These are phyloP conservation scores for Parazoanthus atlanticus DNA, from an alignment of 92 coral and sea anemone genomes.

Conservation along the genomic window DNA sequence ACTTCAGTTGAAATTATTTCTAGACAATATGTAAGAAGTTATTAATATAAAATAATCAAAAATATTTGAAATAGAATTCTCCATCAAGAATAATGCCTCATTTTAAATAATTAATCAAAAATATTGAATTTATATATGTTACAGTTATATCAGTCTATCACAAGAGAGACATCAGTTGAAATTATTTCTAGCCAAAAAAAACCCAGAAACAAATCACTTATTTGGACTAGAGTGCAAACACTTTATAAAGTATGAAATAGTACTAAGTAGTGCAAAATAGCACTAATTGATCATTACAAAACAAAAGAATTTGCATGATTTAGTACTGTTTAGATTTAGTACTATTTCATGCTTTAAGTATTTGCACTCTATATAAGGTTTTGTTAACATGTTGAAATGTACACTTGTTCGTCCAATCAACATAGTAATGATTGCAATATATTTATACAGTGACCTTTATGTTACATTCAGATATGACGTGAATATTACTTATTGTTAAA, in stretches of 20 bases:
- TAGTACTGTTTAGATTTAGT: conserved; percentile 15
- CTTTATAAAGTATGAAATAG: conserved; percentile 3
- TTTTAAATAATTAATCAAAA: not conserved
- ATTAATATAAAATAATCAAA: not conserved
- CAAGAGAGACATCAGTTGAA: conserved; percentile 23
- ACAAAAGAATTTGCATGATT: conserved; percentile 19
- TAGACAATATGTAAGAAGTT: conserved; percentile 4
- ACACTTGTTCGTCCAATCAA: conserved; percentile 10
- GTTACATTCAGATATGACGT: conserved; percentile 10
- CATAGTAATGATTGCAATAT: conserved; percentile 10
- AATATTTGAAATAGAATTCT: not conserved
- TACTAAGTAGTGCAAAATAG: conserved; percentile 29
- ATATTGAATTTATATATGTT: not conserved
- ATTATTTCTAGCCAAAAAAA: conserved; percentile 24
- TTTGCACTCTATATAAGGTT: conserved; percentile 16
- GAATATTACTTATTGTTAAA: conserved; percentile 12
- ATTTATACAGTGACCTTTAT: conserved; percentile 18
- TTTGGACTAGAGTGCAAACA: conserved; percentile 15
- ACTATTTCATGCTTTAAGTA: conserved; percentile 22
- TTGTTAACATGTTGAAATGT: conserved; percentile 31
- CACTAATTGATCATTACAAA: conserved; percentile 24
- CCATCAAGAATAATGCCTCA: no score
- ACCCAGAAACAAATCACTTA: not conserved
- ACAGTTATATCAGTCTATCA: conserved; percentile 27
- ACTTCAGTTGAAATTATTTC: conserved; percentile 3